Percentiles rank a stretch among this genome's conserved stretches.
Conservation (phyloP, 2,797 vertebrate genomes). For the Muscicapa striata region DNA sequence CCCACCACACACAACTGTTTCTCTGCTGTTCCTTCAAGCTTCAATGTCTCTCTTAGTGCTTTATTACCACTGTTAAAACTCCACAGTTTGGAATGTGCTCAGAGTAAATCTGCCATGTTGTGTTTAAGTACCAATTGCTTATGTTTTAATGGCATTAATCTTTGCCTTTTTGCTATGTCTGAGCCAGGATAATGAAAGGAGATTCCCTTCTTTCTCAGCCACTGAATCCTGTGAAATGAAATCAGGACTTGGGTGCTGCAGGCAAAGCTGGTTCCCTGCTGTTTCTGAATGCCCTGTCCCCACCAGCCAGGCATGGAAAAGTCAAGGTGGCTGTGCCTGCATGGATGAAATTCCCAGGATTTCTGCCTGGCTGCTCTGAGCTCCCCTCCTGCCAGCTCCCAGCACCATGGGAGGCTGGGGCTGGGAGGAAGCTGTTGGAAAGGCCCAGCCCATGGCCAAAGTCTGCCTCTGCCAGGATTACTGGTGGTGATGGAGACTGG, state of each 20-base stretch:
- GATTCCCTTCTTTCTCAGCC: not conserved
- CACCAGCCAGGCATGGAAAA: not conserved
- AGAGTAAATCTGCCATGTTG: slow-evolving; percentile 53
- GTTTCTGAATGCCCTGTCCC: not conserved
- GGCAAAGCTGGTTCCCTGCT: not conserved
- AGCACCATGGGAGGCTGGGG: accelerated
- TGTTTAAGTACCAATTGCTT: slow-evolving; percentile 15
- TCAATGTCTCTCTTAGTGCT: slow-evolving; percentile 31
- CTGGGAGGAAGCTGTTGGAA: not conserved
- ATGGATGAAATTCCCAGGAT: not conserved
- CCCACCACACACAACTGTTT: not conserved
- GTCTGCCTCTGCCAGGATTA: not conserved
- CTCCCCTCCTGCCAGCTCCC: not conserved
- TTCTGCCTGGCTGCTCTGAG: not conserved
- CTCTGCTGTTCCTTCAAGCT: slow-evolving; percentile 33
- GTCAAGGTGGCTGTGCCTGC: not conserved
- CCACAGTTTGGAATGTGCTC: slow-evolving; percentile 2
- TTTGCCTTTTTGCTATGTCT: slow-evolving; percentile 11
- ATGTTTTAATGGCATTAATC: slow-evolving; percentile 53
- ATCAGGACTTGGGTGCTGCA: accelerated
- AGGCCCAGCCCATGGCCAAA: accelerated
- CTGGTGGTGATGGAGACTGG: not conserved
- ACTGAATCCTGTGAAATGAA: not conserved
- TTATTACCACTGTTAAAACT: slow-evolving; percentile 48
- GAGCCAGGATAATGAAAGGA: not conserved